Evolutionary conservation across 2,888 invertebrate genomes (phyloP), one percentile per base, ranked within the genome.

Genomic region (Drosophila peninsularis): DNA sequence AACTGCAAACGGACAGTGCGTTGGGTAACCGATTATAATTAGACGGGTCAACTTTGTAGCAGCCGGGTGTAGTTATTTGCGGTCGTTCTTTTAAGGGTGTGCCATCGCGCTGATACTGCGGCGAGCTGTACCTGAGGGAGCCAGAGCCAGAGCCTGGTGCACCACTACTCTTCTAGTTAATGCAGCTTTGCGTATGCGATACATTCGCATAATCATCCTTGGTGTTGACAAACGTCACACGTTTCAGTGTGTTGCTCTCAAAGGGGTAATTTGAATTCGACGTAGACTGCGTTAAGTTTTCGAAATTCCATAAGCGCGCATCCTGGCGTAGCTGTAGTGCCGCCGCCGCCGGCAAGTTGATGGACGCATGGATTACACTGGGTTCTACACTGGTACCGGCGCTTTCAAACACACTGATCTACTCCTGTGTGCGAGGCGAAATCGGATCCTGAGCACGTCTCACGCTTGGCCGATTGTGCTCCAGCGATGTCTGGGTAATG

Each of bases 211-310:
- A 85, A 49, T 87, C 77, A 19, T 82, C 89, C 37, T 82, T 85
- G 34, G 83, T 77, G 62, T 78, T 82, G 9, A 60, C 71, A 37
- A 81, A 68, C 21, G 88, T 85, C 21, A 77, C 83, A 14, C 89
- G 84, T 58, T 91, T 91, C 13, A 91, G 61, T 0, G 91, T 89
- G 50, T 91, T 90, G 47, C 91, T 91, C 75, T 91, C 91, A 39
- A 91, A 91, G 9, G 91, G 91, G 24, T 91, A 91, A 62, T 91
- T 91, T 5, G 91, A 91, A 58, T 90, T 91, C 17, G 91, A 91
- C 3, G 91, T 87, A n/a, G 91, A 91, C 64, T 91, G 91, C 10
- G 89, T 89, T 2, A 91, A 78, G 55, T 88, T 90, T 63, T 91
- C 91, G 49, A 91, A 90, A 36, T 91, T 91, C 2, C 91, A 89